phyloP scores from a whole-genome alignment of 2,888 invertebrate genomes.

The Lepidochitona cinerea region DNA sequence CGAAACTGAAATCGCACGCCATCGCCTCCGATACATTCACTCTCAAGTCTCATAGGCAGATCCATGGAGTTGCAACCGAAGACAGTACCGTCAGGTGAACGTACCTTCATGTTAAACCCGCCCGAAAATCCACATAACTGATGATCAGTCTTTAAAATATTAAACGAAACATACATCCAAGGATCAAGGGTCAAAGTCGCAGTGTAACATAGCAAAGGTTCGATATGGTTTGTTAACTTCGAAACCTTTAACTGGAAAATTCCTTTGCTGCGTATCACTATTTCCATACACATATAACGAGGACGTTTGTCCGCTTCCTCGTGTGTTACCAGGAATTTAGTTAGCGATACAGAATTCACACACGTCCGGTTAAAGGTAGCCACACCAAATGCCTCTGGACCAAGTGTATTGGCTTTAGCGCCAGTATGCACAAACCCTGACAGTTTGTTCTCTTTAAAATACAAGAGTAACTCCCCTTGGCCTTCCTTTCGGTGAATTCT shows the following conservation, averaged over 20 bases:
- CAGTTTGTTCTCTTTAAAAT: background rate
- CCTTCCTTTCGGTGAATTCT: background rate
- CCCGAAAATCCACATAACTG: constrained; percentile 52
- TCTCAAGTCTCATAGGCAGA: constrained; percentile 59
- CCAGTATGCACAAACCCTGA: background rate
- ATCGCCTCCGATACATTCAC: constrained; percentile 59
- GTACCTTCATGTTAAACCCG: constrained; percentile 59
- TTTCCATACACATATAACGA: background rate
- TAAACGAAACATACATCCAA: constrained; percentile 49
- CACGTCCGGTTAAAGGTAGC: background rate
- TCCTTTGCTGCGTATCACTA: constrained; percentile 9
- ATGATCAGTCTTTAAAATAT: constrained; percentile 35
- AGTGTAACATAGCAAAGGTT: constrained; percentile 39
- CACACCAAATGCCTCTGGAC: background rate
- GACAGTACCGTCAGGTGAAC: constrained; percentile 24
- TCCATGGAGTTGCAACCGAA: constrained; percentile 57
- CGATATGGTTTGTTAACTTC: constrained; percentile 13
- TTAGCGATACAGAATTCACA: background rate
- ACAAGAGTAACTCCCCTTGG: background rate
- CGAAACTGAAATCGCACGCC: constrained; percentile 54
- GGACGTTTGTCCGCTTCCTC: background rate
- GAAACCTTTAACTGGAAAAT: constrained; percentile 47
- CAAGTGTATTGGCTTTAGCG: background rate
- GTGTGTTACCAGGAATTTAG: background rate
- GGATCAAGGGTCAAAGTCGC: constrained; percentile 37